Conservation (phyloP, 1,140 invertebrate species). For the Drosophila mayri region DNA sequence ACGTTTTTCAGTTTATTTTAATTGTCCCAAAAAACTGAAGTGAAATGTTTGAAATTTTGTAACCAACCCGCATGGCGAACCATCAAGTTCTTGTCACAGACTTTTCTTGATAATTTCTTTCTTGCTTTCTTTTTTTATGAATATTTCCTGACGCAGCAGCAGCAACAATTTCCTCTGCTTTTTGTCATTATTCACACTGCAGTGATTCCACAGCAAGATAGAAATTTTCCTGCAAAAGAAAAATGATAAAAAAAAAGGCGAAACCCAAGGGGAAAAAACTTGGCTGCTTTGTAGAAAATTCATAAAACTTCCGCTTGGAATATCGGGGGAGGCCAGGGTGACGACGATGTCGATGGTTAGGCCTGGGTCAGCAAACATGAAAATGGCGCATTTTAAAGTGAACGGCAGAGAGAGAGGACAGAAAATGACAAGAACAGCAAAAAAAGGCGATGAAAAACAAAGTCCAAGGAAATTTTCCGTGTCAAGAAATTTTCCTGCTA, state of each 20-base stretch:
- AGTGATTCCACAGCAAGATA: constrained; percentile 73
- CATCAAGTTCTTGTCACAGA: constrained; percentile 42
- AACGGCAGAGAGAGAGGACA: constrained; percentile 8
- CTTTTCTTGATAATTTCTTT: constrained; percentile 52
- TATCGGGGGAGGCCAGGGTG: constrained; percentile 7
- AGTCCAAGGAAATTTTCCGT: constrained; percentile 61
- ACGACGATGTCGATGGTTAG: neutral
- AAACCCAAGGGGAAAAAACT: constrained; percentile 61
- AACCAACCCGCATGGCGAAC: constrained; percentile 61
- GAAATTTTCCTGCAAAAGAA: constrained; percentile 38
- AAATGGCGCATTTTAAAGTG: constrained; percentile 83
- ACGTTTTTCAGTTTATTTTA: constrained; percentile 20
- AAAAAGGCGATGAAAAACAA: constrained; percentile 32
- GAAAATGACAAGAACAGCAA: neutral
- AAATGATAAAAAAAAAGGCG: constrained; percentile 12
- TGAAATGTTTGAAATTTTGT: constrained; percentile 32
- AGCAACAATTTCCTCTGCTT: constrained; percentile 52
- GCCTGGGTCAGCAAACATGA: constrained; percentile 67
- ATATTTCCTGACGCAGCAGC: constrained; percentile 71
- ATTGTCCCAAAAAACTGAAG: constrained; percentile 17
- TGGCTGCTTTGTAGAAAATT: constrained; percentile 78
- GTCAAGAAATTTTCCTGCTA: constrained; percentile 52
- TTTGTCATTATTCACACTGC: constrained; percentile 75
- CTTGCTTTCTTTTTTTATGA: constrained; percentile 59
- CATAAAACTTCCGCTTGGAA: constrained; percentile 80